Evolutionary conservation across 2,797 vertebrate genomes (phyloP), one percentile per base, ranked within the genome.

Genomic region (Enteromius afrohamiltoni): DNA sequence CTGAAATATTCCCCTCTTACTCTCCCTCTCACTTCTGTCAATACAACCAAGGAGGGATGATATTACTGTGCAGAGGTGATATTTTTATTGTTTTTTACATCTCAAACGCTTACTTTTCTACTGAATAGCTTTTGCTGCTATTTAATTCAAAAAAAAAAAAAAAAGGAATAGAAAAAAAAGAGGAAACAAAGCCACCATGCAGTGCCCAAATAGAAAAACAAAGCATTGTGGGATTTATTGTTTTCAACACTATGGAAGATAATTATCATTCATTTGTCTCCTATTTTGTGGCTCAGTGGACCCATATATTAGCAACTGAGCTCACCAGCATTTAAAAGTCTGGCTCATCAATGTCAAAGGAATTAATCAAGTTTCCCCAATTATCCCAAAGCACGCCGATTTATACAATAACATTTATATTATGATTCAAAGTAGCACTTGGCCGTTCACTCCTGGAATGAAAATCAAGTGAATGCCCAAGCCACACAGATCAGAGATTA

Each of bases 181-280:
- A 37, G n/a, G 47, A 76, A 81, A 67, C 77, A 60, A 85, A 65
- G 21, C 64, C 47, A 68, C 58, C 73, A 76, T 49, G 34, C 62
- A 79, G 21, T 83, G 51, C 84, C 73, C 19, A 70, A 88, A 26
- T 19, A 53, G 70, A 82, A 81, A 75, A 84, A 77, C 67, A 77
- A 87, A 82, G 73, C 69, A 65, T 71, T 86, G 83, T 67, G 60
- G 37, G 49, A 86, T 82, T 49, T 81, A 83, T 85, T 86, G 86
- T 86, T 87, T 86, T 78, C 65, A 51, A 64, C 16, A 37, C 80
- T 65, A 53, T 16, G 69, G 16, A 79, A 85, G 85, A 87, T 89
- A 85, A 88, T 90, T 88, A 87, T 88, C 45, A 71, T 88, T 85
- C 84, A 79, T 84, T 87, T 80, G 81, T 85, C 77, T 76, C 67